These are phyloP conservation scores for Dascillus cervinus DNA, from an alignment of 2,888 invertebrate species.

Conservation along the genomic window DNA sequence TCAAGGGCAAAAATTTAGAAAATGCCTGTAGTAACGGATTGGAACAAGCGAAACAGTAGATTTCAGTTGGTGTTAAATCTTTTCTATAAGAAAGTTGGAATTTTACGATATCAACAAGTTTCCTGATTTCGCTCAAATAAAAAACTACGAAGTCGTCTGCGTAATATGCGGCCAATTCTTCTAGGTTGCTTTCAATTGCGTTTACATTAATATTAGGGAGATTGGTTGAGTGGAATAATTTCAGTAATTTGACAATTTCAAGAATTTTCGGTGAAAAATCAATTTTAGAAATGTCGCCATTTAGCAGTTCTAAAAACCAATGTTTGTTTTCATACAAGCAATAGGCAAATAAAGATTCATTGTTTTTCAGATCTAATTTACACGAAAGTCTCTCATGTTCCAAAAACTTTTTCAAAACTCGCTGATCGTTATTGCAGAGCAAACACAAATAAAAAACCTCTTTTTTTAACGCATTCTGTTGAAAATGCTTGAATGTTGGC, in stretches of 20 bases:
- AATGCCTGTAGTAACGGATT: slow-evolving; percentile 24
- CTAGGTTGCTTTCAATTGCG: slow-evolving; percentile 6
- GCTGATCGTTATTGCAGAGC: too few relatives aligned
- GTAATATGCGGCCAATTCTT: background rate
- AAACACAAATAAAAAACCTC: too few relatives aligned
- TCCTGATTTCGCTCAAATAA: slow-evolving; percentile 7
- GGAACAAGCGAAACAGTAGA: slow-evolving; percentile 18
- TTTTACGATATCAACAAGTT: slow-evolving; percentile 24
- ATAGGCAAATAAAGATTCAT: slow-evolving; percentile 35
- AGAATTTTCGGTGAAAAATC: slow-evolving; percentile 20
- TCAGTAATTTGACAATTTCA: slow-evolving; percentile 24
- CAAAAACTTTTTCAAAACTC: too few relatives aligned
- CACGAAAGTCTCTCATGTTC: too few relatives aligned
- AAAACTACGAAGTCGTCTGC: slow-evolving; percentile 6
- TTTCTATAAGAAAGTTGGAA: slow-evolving; percentile 19
- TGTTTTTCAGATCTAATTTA: too few relatives aligned
- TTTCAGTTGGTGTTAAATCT: slow-evolving; percentile 13
- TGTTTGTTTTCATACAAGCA: slow-evolving; percentile 31
- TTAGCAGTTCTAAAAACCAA: slow-evolving; percentile 34
- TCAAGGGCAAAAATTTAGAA: slow-evolving; percentile 25
- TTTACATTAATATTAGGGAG: slow-evolving; percentile 17
- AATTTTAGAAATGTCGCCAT: slow-evolving; percentile 16
- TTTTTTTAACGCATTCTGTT: too few relatives aligned
- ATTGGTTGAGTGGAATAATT: slow-evolving; percentile 28
- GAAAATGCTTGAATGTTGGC: too few relatives aligned